Conservation (phyloP, 1,140 invertebrate genomes). For the Pentalonia nigronervosa region DNA sequence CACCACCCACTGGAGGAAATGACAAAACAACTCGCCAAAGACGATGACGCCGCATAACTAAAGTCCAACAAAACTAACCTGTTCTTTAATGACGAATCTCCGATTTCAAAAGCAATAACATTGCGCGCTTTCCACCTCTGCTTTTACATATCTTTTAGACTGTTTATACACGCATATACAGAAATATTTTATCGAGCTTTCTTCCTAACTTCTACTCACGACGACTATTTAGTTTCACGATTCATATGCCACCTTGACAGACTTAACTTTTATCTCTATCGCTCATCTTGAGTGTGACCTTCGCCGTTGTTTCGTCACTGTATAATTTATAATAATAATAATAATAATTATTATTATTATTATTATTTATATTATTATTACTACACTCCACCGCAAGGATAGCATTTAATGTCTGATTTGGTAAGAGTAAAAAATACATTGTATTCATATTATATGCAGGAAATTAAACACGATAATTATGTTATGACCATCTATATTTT, state of each 20-base stretch:
- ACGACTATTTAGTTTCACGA: not conserved
- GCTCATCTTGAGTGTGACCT: not conserved
- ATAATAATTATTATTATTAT: too few relatives aligned
- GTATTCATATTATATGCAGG: too few relatives aligned
- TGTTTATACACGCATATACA: not conserved
- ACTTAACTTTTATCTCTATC: not conserved
- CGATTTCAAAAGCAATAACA: slow-evolving; percentile 21
- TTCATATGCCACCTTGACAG: too few relatives aligned
- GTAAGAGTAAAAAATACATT: not conserved
- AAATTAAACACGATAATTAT: not conserved
- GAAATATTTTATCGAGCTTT: not conserved
- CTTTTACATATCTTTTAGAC: not conserved
- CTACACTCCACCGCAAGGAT: not conserved
- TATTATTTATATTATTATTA: too few relatives aligned
- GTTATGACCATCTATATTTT: not conserved
- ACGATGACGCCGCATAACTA: not conserved
- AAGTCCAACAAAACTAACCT: slow-evolving; percentile 13
- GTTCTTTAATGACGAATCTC: slow-evolving; percentile 6
- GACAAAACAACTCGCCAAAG: slow-evolving; percentile 45
- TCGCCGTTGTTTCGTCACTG: not conserved
- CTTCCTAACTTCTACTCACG: not conserved
- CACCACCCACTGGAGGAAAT: not conserved
- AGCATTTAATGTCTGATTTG: not conserved
- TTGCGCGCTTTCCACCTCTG: not conserved
- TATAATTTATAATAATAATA: too few relatives aligned